Evolutionary conservation across 1,140 invertebrate genomes (phyloP), one percentile per base, ranked within the genome.

Genomic region (Brachystomella parvula): DNA sequence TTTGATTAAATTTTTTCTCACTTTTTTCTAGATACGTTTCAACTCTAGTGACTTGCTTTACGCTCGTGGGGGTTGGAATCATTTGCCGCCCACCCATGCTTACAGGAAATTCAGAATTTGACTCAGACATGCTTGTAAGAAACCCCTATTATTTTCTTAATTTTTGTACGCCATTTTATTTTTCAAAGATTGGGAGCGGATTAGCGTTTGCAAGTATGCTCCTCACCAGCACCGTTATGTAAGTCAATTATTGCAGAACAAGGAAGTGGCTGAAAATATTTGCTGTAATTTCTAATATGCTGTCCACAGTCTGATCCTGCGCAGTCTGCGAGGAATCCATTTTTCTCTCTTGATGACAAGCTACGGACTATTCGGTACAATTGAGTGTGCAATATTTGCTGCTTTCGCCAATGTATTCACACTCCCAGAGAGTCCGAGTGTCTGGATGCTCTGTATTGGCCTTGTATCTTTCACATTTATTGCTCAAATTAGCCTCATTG

Each of bases 341-440:
- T 61, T 26, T 24, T 61, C 60, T n/a, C 6, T 61, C 3, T 12
- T 61, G 15, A 17, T 63, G 2, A 28, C 66, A 9, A 49, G 26
- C 3, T 64, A 63, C 28, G 65, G 69, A 44, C n/a, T 57, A 6
- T 65, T 61, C 47, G 69, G 69, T 19, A 28, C 65, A 28, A 15
- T 70, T 47, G 61, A 70, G 62, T 61, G 31, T 57, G n/a, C 32
- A 0, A 47, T 70, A 2, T 26, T 70, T 15, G 62, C 65, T 15
- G 1, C 30, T 1, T 24, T 30, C 12, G 44, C 59, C 26, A 58
- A 33, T 2, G 47, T 56, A 21, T 31, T 70, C 17, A 21, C 17
- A 19, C 35, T 66, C 30, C 69, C 69, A 28, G 9, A 9, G 0
- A 59, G 33, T 26, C 31, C 9, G 3, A 12, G 33, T 19, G 31